These are phyloP conservation scores for Scyliorhinus canicula DNA, from an alignment of 2,797 vertebrate species.

Conservation along the genomic window DNA sequence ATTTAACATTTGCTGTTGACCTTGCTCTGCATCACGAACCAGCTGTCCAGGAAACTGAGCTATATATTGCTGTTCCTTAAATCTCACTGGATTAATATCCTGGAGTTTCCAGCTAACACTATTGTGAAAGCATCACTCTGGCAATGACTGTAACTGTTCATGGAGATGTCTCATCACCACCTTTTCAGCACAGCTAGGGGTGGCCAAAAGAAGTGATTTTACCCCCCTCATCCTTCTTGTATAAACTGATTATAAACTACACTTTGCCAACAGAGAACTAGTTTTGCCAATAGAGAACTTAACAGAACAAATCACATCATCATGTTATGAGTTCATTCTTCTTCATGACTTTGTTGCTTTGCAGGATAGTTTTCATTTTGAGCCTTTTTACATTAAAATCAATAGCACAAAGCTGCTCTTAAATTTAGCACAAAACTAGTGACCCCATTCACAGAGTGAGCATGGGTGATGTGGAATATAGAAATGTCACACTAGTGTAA, in stretches of 20 bases:
- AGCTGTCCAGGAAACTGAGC: too few species aligned
- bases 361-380: not conserved
- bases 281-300: not conserved
- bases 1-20: too few species aligned
- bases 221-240: not conserved
- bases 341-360: not conserved
- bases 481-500: not conserved
- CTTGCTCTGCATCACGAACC: too few species aligned
- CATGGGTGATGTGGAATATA: not conserved
- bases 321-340: not conserved
- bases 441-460: not conserved
- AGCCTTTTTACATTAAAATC: not conserved
- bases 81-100: not conserved
- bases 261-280: not conserved
- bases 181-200: not conserved
- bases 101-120: not conserved
- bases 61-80: not conserved
- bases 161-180: not conserved
- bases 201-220: not conserved
- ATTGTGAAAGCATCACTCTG: not conserved
- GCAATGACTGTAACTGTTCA: not conserved
- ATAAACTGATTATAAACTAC: too few species aligned
- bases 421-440: not conserved
- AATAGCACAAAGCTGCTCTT: not conserved
- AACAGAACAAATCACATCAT: not conserved